These are phyloP conservation scores for Scotopteryx bipunctaria DNA, from an alignment of 2,888 invertebrate genomes.

Conservation along the genomic window DNA sequence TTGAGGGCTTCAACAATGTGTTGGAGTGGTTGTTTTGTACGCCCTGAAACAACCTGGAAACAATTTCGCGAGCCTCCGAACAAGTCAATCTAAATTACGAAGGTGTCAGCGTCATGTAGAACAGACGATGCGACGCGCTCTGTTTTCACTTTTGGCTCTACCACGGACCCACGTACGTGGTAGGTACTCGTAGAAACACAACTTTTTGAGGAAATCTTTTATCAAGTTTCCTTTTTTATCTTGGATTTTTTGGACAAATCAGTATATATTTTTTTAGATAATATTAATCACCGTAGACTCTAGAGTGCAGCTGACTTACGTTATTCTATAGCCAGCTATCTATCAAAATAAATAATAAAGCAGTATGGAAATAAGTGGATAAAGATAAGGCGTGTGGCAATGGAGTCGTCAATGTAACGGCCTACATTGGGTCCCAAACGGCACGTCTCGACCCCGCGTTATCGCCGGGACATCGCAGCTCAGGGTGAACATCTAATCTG, in stretches of 20 bases:
- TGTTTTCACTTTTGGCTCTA: slow-evolving; percentile 20
- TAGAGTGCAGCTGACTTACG: no score
- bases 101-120: slow-evolving; percentile 18
- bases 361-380: slow-evolving; percentile 41
- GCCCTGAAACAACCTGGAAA: slow-evolving; percentile 47
- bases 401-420: slow-evolving; percentile 69
- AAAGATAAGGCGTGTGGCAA: slow-evolving; percentile 63
- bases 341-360: slow-evolving; percentile 12
- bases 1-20: slow-evolving; percentile 70
- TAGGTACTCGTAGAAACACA: not conserved
- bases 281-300: not conserved
- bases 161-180: not conserved
- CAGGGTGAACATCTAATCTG: slow-evolving; percentile 73
- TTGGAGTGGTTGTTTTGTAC: slow-evolving; percentile 61
- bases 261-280: no score
- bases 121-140: slow-evolving; percentile 2
- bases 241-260: no score
- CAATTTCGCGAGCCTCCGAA: slow-evolving; percentile 60
- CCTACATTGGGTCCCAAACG: slow-evolving; percentile 62
- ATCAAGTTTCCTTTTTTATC: no score
- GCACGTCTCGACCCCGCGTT: slow-evolving; percentile 67
- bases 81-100: slow-evolving; percentile 75
- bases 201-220: no score
- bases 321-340: no score
- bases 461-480: slow-evolving; percentile 72